phyloP scores from a whole-genome alignment of 2,113 vertebrate species.

The Pholis gunnellus region DNA sequence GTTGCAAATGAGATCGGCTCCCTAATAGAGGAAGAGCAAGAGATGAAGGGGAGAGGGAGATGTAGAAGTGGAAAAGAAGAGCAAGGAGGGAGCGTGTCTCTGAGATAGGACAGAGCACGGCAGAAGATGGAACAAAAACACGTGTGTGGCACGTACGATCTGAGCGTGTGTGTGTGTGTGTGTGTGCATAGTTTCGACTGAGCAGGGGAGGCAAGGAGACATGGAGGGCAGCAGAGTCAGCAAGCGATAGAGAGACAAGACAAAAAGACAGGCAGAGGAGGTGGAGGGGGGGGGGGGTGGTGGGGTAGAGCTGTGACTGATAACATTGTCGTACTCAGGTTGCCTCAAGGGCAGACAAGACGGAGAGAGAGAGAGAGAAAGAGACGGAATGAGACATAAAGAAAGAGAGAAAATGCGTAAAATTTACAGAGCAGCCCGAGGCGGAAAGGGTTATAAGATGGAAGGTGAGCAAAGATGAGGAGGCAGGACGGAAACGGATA shows the following conservation, averaged over 20 bases:
- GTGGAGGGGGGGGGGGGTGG: conserved; percentile 37
- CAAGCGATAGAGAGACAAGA: conserved; percentile 49
- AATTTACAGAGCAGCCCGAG: conserved; percentile 66
- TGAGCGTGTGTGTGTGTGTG: conserved; percentile 10
- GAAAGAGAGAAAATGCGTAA: conserved; percentile 59
- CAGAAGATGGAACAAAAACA: background rate
- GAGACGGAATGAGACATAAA: conserved; percentile 56
- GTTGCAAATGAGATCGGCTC: conserved; percentile 64
- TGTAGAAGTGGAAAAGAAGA: conserved; percentile 3
- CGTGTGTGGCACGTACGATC: conserved; percentile 13
- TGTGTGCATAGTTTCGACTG: too few species aligned
- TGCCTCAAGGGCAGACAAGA: conserved; percentile 78
- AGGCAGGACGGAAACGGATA: conserved; percentile 17
- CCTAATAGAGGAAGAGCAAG: conserved; percentile 32
- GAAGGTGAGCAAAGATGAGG: conserved; percentile 60
- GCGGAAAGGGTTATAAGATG: conserved; percentile 46
- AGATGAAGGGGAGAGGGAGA: conserved; percentile 27
- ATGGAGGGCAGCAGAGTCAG: conserved; percentile 64
- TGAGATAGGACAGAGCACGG: background rate
- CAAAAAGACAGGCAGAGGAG: conserved; percentile 36
- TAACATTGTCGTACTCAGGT: conserved; percentile 75
- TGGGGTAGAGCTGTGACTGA: conserved; percentile 72
- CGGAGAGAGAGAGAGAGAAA: conserved; percentile 41
- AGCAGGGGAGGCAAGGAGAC: conserved; percentile 56
- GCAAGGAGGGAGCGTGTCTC: conserved; percentile 14